Evolutionary conservation across 2,113 vertebrate species (phyloP), one percentile per base, ranked within the genome.

Genomic region (Crypturellus undulatus): DNA sequence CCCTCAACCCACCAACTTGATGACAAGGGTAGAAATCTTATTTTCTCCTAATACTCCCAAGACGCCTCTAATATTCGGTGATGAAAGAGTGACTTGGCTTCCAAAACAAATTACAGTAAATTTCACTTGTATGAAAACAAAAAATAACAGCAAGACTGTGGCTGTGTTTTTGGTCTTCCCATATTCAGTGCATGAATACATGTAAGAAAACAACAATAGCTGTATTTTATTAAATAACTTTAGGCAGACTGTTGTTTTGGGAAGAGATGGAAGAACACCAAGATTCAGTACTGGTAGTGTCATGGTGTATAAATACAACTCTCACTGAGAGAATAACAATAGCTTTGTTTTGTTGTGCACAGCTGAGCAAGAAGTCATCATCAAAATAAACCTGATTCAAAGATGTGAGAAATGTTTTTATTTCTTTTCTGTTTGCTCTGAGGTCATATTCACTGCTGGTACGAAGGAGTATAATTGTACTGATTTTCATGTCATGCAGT

Each of bases 241-340:
- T 54, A 84, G 79, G 36, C 81, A 95, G 82, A 67, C 56, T 30
- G 14, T 86, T 97, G 92, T 94, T 96, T 79, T 90, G 82, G 45
- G 82, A 34, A 76, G 36, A 95, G 77, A 25, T 93, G 93, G 79
- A 97, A 90, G 93, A 94, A 97, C 93, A 92, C 67, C 51, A 25
- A 38, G 78, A 82, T 62, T 91, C 84, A 71, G 47, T 63, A 68
- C 90, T 87, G 38, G 76, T 87, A 93, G 75, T 94, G 96, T 96
- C 96, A 95, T n/a, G 87, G 93, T 58, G 64, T 87, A 82, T 67
- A 96, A 97, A 96, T 80, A 97, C 60, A 93, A 14, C 80, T 76
- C 94, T 91, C 58, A 85, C 95, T 2, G 20, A 88, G 93, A 97
- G 36, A 87, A 96, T 84, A 97, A 96, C 95, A 97, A 96, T 79